phyloP scores from a whole-genome alignment of 2,888 invertebrate species.

The Apotomis capreana region DNA sequence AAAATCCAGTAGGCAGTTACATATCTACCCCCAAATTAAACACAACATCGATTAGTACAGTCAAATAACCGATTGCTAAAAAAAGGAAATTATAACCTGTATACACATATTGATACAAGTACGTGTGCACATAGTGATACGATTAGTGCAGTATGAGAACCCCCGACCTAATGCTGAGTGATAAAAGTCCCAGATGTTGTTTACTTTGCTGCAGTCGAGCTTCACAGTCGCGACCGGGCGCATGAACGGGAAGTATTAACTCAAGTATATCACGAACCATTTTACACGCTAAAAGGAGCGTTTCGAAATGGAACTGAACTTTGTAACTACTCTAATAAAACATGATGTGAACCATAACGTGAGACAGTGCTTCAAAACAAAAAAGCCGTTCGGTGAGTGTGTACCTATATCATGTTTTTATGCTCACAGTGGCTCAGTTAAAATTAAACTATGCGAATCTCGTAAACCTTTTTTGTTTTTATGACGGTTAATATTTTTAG shows the following conservation, averaged over 20 bases:
- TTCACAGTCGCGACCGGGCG: constrained; percentile 52
- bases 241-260: constrained; percentile 48
- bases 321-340: constrained; percentile 73
- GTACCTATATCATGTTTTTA: constrained; percentile 24
- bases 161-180: constrained; percentile 55
- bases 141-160: constrained; percentile 47
- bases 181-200: constrained; percentile 66
- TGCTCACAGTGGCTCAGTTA: not conserved
- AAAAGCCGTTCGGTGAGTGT: constrained; percentile 76
- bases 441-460: not conserved
- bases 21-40: constrained; percentile 12
- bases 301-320: constrained; percentile 74
- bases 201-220: constrained; percentile 65
- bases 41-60: not conserved
- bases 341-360: constrained; percentile 81
- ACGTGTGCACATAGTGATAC: constrained; percentile 29
- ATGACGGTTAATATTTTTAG: too few species aligned
- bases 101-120: not conserved
- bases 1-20: not conserved
- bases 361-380: constrained; percentile 79
- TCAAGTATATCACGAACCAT: not conserved
- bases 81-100: constrained; percentile 2
- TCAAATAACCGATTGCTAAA: not conserved
- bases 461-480: too few species aligned
- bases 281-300: constrained; percentile 2